These are phyloP conservation scores for Enchytraeus crypticus DNA, from an alignment of 2,888 invertebrate genomes.

Conservation along the genomic window DNA sequence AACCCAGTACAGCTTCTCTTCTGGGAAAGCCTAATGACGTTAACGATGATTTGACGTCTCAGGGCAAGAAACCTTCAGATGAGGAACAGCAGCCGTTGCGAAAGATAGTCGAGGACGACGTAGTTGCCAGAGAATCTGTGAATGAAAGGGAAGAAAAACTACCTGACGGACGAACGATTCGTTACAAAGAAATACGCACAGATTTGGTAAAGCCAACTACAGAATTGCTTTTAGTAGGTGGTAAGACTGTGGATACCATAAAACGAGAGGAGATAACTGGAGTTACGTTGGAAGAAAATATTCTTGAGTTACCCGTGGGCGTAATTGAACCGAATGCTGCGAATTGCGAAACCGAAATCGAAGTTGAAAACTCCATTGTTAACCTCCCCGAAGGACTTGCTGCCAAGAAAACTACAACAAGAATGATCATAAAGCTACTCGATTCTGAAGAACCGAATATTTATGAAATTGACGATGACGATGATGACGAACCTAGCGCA, in stretches of 20 bases:
- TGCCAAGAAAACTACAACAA: conserved; percentile 3
- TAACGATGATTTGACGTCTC: background rate
- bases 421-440: conserved; percentile 1
- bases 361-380: background rate
- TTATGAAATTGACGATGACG: too few species aligned
- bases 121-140: background rate
- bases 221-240: background rate
- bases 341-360: conserved; percentile 3
- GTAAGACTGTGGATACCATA: conserved; percentile 1
- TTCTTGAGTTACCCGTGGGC: conserved; percentile 2
- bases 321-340: conserved; percentile 6
- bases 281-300: conserved; percentile 5
- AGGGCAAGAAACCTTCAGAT: background rate
- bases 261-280: background rate
- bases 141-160: conserved; percentile 5
- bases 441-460: background rate
- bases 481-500: too few species aligned
- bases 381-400: background rate
- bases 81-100: background rate
- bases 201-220: conserved; percentile 5
- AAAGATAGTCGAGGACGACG: conserved; percentile 1
- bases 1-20: too few species aligned
- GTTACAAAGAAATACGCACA: background rate
- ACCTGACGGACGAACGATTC: background rate
- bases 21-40: too few species aligned